A percentile compares a stretch with the other conserved stretches of the same genome.
phyloP scores from a whole-genome alignment of 2,113 vertebrate genomes.

The Elephas maximus region DNA sequence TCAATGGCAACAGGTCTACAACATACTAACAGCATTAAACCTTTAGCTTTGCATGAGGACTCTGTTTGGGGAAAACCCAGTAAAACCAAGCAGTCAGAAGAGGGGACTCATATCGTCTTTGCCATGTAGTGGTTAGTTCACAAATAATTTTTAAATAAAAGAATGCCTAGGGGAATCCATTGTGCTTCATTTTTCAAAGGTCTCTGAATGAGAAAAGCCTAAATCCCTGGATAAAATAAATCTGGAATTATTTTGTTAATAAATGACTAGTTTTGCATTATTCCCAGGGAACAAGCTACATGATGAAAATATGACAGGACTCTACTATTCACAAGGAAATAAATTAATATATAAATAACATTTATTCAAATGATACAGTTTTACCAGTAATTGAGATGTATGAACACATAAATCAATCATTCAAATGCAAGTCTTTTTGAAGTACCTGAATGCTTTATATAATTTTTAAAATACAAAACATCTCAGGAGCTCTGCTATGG shows the following conservation, averaged over 20 bases:
- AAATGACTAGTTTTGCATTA: not conserved
- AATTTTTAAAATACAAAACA: constrained; percentile 22
- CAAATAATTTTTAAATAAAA: not conserved
- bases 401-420: not conserved
- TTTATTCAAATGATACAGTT: constrained; percentile 6
- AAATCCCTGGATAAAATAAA: not conserved
- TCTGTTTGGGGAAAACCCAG: not conserved
- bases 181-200: not conserved
- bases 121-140: not conserved
- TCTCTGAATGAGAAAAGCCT: not conserved
- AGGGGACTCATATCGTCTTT: not conserved
- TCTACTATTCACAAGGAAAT: not conserved
- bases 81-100: not conserved
- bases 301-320: not conserved
- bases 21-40: not conserved
- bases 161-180: not conserved
- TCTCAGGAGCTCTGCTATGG: not conserved
- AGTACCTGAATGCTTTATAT: not conserved
- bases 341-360: not conserved
- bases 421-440: not conserved
- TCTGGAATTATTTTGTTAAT: not conserved
- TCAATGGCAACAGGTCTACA: not conserved
- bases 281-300: not conserved
- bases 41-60: not conserved
- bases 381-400: not conserved